Evolutionary conservation across 1,140 invertebrate species (phyloP).

Genomic region (Helicoverpa armigera): DNA sequence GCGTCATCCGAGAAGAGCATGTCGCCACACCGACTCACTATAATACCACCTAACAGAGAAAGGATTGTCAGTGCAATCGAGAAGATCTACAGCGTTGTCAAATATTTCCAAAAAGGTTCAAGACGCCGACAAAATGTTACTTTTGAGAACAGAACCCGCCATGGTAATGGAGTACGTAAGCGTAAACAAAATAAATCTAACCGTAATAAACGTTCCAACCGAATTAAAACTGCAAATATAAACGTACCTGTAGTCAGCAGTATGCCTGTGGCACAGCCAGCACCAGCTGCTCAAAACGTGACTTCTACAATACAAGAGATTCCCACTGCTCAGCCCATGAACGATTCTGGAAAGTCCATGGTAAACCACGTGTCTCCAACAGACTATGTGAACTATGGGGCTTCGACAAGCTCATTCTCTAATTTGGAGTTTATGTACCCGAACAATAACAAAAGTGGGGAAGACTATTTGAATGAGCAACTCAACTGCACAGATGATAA

Average conservation of each 20-base stretch:
- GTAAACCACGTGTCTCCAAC: neutral
- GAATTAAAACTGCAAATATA: too few relatives aligned
- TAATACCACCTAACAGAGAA: conserved; percentile 85
- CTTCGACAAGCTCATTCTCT: neutral
- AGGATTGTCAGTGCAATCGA: conserved; percentile 85
- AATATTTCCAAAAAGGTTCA: conserved; percentile 39
- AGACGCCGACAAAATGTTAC: neutral
- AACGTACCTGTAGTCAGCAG: neutral
- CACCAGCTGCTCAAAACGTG: neutral
- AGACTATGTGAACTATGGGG: conserved; percentile 6
- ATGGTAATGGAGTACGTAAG: too few relatives aligned
- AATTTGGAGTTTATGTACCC: neutral
- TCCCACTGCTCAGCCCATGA: neutral
- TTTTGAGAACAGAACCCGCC: too few relatives aligned
- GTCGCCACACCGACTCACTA: conserved; percentile 68
- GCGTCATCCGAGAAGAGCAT: conserved; percentile 31
- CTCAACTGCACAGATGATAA: too few relatives aligned
- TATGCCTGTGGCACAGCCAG: neutral
- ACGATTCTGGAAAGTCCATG: neutral
- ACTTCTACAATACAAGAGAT: neutral
- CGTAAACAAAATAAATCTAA: too few relatives aligned
- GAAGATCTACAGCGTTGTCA: conserved; percentile 77
- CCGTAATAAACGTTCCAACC: too few relatives aligned
- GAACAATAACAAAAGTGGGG: neutral
- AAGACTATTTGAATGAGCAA: neutral